Base-by-base conservation (phyloP, 2,797 vertebrate species). In the Enteromius afrohamiltoni region DNA sequence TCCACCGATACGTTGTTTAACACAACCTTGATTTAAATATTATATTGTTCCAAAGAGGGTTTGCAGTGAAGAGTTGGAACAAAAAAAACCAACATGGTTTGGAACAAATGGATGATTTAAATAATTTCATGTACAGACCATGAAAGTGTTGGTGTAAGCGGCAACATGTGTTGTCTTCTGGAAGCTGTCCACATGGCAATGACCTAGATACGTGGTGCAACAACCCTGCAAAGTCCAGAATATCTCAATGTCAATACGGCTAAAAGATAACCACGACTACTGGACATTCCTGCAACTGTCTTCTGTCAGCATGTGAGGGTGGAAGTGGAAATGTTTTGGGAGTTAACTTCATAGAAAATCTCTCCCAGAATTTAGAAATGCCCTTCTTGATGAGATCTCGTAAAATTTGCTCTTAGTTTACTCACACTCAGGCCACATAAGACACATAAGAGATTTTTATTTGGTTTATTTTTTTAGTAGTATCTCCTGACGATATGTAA, bases 161-260 rank as follows among this genome's bases (percentile, higher is more conserved):
- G n/a, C 8, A 58, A 29, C 13, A 2, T 14, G n/a, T 26, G 58
- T 26, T 62, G 4, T 29, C 58, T 29, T 16, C 58, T 62, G 5
- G 21, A 26, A 60, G 55, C 58, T 62, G 58, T 62, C 23, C 58
- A 62, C 34, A n/a, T 1, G 2, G n/a, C 23, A 13, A 5, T 69
- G 67, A 42, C 67, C 67, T 69, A 69, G 37, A 23, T 69, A 42
- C 8, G 40, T 69, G 11, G 8, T 69, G 58, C 23, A 60, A 60
- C 23, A 14, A 14, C 23, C 55, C 51, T 21, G 31, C 21, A n/a
- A 11, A n/a, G 19, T 40, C 73, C 21, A 75, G 31, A 75, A 31
- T 75, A 29, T 55, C 23, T 21, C 51, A 55, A n/a, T 55, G 51
- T 75, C 73, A 75, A 58, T 13, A 75, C 37, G 21, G 10, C 31